Base-by-base conservation (phyloP, 2,113 vertebrate genomes). In the Hippocampus guttulatus region DNA sequence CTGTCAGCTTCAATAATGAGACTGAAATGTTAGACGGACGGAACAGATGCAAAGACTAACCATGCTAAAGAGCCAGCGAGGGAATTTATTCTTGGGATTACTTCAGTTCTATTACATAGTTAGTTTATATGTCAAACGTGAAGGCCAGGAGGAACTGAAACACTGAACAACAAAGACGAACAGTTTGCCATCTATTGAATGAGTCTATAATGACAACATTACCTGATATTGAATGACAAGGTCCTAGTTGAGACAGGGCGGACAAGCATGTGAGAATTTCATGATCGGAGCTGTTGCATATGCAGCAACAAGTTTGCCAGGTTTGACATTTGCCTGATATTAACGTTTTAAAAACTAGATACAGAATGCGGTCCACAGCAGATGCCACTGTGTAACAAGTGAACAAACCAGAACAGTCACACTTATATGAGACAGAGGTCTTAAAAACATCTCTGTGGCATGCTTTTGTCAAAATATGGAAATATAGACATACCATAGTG, bases 1-100 rank as follows among this genome's bases (percentile, higher is more conserved):
- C 61, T 76, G 82, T 85, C 84, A 82, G 71, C 76, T 86, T 84
- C 79, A 78, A 82, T 86, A 75, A 74, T 43, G 78, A 73, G 40
- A 63, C 70, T 82, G 70, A 89, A 81, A 85, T 84, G 84, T 81
- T 68, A 69, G 52, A 81, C 75, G 61, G 16, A 54, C 33, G 64
- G 55, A 85, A 70, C 77, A 78, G 64, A 81, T 75, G 80, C 62
- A 75, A 55, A 61, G 73, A 71, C 8, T 15, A 55, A 57, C 49
- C 45, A 1, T 5, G 73, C 74, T 64, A 67, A 18, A 70, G 49
- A 68, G 12, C 30, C 68, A 66, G 62, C 25, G 55, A 10, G 43
- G 62, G 61, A 71, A 72, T 38, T 71, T 43, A n/a, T 3, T 45
- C 54, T 76, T 12, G 20, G 51, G 23, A 33, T 12, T 7, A 18